Evolutionary conservation across 2,797 vertebrate species (phyloP).

Genomic region (Rhinoraja longicauda): DNA sequence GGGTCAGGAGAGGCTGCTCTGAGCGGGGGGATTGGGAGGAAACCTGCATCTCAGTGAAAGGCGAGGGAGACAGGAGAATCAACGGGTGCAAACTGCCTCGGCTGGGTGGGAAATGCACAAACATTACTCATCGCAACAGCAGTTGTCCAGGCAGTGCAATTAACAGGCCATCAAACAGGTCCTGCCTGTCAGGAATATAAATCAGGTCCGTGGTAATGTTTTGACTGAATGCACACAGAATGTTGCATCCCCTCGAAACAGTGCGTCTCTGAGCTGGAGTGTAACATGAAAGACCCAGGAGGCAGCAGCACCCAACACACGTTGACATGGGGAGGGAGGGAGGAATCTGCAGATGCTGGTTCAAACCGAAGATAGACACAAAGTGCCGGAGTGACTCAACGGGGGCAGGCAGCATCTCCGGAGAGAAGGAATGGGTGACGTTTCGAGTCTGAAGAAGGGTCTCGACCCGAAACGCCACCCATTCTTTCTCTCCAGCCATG

Average conservation of each 20-base stretch:
- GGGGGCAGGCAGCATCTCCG: too few species aligned
- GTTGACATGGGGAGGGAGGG: neutral
- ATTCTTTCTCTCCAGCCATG: too few species aligned
- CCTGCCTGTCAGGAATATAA: constrained; percentile 7
- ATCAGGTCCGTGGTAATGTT: constrained; percentile 33
- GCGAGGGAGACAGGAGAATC: neutral
- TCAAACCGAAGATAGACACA: too few species aligned
- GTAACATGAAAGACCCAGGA: neutral
- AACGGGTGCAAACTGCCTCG: neutral
- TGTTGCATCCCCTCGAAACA: neutral
- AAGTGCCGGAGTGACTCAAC: too few species aligned
- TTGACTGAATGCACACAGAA: constrained; percentile 18
- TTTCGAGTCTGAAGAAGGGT: too few species aligned
- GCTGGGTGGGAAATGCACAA: neutral
- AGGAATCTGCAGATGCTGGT: too few species aligned
- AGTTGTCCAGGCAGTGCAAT: constrained; percentile 36
- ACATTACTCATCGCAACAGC: constrained; percentile 12
- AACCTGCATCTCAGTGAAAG: neutral
- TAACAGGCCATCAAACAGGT: constrained; percentile 30
- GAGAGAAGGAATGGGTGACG: too few species aligned
- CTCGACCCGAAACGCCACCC: too few species aligned
- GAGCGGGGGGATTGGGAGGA: too few species aligned
- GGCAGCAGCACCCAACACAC: neutral
- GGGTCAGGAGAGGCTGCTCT: too few species aligned
- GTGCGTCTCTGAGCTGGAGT: neutral